A percentile compares a stretch with the other conserved stretches of the same genome.
These are phyloP conservation scores for Leptopilina boulardi DNA, from an alignment of 1,140 invertebrate species.

Conservation along the genomic window DNA sequence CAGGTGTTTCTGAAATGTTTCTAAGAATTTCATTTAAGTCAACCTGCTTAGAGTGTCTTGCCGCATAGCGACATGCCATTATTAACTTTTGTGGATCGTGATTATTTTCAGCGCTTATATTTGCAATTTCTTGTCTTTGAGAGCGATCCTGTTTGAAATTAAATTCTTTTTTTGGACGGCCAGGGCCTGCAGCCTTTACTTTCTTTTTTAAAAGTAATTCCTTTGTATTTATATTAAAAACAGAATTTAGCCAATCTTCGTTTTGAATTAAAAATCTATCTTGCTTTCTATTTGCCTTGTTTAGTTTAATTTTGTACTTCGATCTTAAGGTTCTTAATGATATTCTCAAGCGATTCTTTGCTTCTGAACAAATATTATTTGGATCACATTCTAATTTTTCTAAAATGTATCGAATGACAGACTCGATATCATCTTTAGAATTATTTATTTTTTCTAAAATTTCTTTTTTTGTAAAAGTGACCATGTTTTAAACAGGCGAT, in stretches of 20 bases:
- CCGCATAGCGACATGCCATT: background rate
- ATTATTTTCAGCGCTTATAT: background rate
- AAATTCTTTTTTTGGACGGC: background rate
- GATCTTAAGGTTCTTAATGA: background rate
- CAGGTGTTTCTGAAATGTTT: background rate
- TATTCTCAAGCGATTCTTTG: background rate
- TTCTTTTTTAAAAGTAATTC: background rate
- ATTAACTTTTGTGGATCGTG: background rate
- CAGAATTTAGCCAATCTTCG: background rate
- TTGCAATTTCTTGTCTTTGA: background rate
- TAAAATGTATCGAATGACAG: background rate
- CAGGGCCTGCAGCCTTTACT: background rate
- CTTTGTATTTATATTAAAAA: background rate
- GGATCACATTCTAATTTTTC: background rate
- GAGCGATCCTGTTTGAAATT: background rate
- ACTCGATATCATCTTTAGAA: background rate
- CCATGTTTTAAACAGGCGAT: too few relatives aligned
- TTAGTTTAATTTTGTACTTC: background rate
- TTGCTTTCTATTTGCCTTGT: background rate
- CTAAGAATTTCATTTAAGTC: background rate
- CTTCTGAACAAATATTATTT: background rate
- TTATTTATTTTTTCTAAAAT: background rate
- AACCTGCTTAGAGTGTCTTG: background rate
- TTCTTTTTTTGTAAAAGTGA: too few relatives aligned
- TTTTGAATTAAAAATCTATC: background rate